Evolutionary conservation across 2,113 vertebrate species (phyloP), one percentile per base, ranked within the genome.

Genomic region (Strix aluco): DNA sequence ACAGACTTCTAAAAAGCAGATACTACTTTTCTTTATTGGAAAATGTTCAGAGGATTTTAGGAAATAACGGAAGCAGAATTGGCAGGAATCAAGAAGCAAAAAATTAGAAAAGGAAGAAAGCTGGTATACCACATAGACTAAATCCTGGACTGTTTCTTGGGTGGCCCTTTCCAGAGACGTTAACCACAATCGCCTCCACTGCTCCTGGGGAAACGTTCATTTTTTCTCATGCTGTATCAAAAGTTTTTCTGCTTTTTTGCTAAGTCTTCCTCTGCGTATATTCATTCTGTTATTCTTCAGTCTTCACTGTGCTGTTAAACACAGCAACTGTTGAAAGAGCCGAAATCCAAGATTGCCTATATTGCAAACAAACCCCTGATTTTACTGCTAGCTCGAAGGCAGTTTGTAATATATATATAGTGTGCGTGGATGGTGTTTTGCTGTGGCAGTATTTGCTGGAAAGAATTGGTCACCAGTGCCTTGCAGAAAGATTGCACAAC

Each of bases 151-250:
- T 44, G 13, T 61, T 63, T 59, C 55, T 84, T 85, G 13, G 36
- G 12, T 80, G 40, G 8, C 8, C 13, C 3, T 69, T 84, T 69
- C 25, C 7, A 5, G 44, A 72, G 58, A 26, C 2, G 1, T 32
- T 52, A 34, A 26, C 58, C 23, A 40, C 19, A 30, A 19, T 49
- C 85, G 38, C 23, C 65, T 63, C 66, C 17, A 10, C 4, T 29
- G 36, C 29, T 84, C 5, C 27, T 3, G 1, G 14, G 29, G 44
- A 34, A 51, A 58, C 0, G 0, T 21, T 73, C 1, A 22, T 21
- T 90, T 67, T 67, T 75, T 87, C 15, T 75, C 26, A 16, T 1
- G 0, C 5, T 0, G 1, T 0, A 1, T 61, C 23, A 26, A 19
- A 70, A 62, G 6, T 17, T 81, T 52, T 70, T 49, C 44, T 88